phyloP scores from a whole-genome alignment of 2,797 vertebrate species.

The Galagoides demidoff region DNA sequence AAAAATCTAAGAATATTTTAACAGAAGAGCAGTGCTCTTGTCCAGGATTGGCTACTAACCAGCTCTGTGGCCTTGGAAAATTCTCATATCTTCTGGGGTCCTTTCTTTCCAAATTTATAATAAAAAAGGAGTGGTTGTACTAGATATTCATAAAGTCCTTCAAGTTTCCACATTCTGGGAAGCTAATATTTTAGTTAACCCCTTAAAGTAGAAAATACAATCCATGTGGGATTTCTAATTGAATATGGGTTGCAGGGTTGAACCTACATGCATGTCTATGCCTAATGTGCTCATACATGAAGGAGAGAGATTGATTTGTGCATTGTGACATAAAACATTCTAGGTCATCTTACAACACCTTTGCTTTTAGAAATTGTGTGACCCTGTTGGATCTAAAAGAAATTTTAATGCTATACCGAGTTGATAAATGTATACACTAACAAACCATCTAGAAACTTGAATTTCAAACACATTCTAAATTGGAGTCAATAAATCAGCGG shows the following conservation, averaged over 20 bases:
- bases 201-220: conserved; percentile 38
- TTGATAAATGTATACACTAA: conserved; percentile 4
- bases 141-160: conserved; percentile 45
- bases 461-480: conserved; percentile 11
- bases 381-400: not conserved
- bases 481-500: conserved; percentile 40
- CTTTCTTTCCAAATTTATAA: conserved; percentile 59
- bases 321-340: conserved; percentile 47
- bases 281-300: not conserved
- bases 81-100: conserved; percentile 41
- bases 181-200: conserved; percentile 36
- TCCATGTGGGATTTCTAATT: conserved; percentile 12
- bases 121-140: conserved; percentile 40
- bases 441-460: conserved; percentile 41
- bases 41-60: conserved; percentile 23
- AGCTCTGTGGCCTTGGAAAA: conserved; percentile 53
- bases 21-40: conserved; percentile 43
- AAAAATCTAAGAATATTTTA: conserved; percentile 51
- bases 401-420: conserved; percentile 9
- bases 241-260: conserved; percentile 1
- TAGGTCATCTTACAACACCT: conserved; percentile 8
- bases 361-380: conserved; percentile 43
- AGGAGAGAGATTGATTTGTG: not conserved
- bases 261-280: not conserved
- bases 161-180: conserved; percentile 30